A percentile compares a stretch with the other conserved stretches of the same genome.
phyloP scores from a whole-genome alignment of 2,797 vertebrate genomes.

The Acridotheres tristis region DNA sequence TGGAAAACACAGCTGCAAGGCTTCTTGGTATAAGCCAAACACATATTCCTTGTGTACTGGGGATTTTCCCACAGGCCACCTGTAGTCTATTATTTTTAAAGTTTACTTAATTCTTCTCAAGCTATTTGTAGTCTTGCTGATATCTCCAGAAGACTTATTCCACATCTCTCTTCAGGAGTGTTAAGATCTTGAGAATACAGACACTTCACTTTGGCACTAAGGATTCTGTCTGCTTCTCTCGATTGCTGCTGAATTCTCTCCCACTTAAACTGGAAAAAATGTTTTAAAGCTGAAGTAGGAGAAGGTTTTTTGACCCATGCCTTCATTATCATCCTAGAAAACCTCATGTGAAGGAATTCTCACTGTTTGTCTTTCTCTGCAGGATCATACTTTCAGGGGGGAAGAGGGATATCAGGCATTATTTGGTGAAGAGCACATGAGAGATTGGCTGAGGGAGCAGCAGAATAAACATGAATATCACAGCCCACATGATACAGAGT shows the following conservation, averaged over 20 bases:
- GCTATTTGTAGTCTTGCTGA: slow-evolving; percentile 55
- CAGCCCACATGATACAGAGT: neutral
- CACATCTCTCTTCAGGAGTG: neutral
- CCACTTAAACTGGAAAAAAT: slow-evolving; percentile 19
- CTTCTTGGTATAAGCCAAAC: slow-evolving; percentile 24
- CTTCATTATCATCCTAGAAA: neutral
- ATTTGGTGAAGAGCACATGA: neutral
- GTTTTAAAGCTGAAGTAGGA: neutral
- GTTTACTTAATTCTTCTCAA: slow-evolving; percentile 56
- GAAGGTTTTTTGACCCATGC: neutral
- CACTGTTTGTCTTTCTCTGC: neutral
- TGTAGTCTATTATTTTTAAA: slow-evolving; percentile 50
- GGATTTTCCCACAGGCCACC: slow-evolving; percentile 46
- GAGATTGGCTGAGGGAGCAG: neutral
- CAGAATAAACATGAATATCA: neutral
- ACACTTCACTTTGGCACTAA: slow-evolving; percentile 5
- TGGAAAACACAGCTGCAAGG: slow-evolving; percentile 46
- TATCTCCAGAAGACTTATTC: slow-evolving; percentile 43
- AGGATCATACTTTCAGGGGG: neutral
- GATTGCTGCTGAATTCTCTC: slow-evolving; percentile 3
- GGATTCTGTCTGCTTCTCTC: neutral
- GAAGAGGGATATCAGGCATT: neutral
- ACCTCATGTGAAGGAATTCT: neutral
- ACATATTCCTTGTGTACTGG: slow-evolving; percentile 30
- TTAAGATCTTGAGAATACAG: slow-evolving; percentile 50